These are phyloP conservation scores for Brachyptera putata DNA, from an alignment of 2,888 invertebrate species.

Conservation along the genomic window DNA sequence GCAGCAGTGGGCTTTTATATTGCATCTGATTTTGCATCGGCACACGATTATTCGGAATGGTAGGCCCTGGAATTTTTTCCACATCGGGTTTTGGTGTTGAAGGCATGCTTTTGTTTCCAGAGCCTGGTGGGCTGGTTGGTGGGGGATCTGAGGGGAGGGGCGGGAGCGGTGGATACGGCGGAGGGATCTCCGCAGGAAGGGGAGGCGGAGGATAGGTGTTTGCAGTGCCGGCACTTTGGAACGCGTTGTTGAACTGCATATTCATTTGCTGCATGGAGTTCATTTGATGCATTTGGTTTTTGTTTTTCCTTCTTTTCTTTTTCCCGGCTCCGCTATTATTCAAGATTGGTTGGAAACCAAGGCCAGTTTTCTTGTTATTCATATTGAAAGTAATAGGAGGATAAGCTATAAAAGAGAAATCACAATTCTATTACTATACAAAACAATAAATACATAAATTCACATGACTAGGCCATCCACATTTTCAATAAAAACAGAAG, in stretches of 20 bases:
- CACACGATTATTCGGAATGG: conserved; percentile 20
- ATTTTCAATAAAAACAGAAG: too few species aligned
- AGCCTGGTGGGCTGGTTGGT: conserved; percentile 45
- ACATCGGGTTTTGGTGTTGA: not conserved
- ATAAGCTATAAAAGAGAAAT: conserved; percentile 40
- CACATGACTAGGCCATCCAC: too few species aligned
- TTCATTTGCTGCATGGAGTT: conserved; percentile 44
- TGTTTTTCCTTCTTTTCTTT: conserved; percentile 73
- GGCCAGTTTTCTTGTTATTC: conserved; percentile 44
- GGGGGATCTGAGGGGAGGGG: conserved; percentile 54
- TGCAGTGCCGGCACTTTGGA: conserved; percentile 35
- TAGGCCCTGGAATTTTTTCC: not conserved
- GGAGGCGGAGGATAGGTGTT: conserved; percentile 45
- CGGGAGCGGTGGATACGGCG: conserved; percentile 51
- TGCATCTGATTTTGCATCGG: conserved; percentile 11
- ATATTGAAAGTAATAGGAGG: conserved; percentile 42
- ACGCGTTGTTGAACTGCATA: conserved; percentile 40
- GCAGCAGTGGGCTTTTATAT: conserved; percentile 28
- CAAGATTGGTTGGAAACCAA: conserved; percentile 36
- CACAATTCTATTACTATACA: not conserved
- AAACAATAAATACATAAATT: not conserved
- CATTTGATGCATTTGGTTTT: too few species aligned
- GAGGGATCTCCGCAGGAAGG: conserved; percentile 46
- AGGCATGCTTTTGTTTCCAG: conserved; percentile 2
- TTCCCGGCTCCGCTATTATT: conserved; percentile 55